Evolutionary conservation across 2,888 invertebrate genomes (phyloP), one percentile per base, ranked within the genome.

Genomic region (Crepidodera aurea): DNA sequence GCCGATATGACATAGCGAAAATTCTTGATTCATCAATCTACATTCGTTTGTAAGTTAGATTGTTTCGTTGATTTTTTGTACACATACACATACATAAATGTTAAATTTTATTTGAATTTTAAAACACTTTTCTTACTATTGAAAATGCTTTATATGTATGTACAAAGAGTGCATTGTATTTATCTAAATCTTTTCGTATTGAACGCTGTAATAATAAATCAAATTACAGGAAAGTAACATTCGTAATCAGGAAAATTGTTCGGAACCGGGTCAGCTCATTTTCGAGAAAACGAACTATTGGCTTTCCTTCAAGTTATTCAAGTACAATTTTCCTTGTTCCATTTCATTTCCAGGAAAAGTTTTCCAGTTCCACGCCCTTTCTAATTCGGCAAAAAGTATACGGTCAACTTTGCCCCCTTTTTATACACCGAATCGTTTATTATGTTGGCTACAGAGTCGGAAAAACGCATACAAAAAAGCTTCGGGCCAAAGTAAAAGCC

Each of bases 391-490:
- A 65, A 65, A 65, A 65, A 65, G 57, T 60, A 57, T 65, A 51
- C 61, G 61, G 66, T 64, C 66, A 64, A 53, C 53, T 56, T 59
- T 48, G 46, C 37, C 50, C 40, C 37, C 60, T 64, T 61, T 66
- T 64, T 64, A 51, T 48, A 37, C 32, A 27, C 22, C 12, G 54
- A 39, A 64, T 64, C 66, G 64, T 66, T 66, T 64, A 64, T 66
- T 66, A 66, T 62, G 64, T 62, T 53, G 51, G 59, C 60, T 25
- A 29, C 34, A 32, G 34, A 34, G 64, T 62, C 64, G 44, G 62
- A 64, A 66, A 64, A 66, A 64, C 59, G 57, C 64, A 62, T 54
- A 62, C 61, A 53, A 64, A 64, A 66, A 66, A 66, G 48, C 37
- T 18, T 29, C 37, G 56, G 29, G 59, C 48, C 56, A 40, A 56